Evolutionary conservation across 2,888 invertebrate genomes (phyloP).

Genomic region (Spicauda simplicius): DNA sequence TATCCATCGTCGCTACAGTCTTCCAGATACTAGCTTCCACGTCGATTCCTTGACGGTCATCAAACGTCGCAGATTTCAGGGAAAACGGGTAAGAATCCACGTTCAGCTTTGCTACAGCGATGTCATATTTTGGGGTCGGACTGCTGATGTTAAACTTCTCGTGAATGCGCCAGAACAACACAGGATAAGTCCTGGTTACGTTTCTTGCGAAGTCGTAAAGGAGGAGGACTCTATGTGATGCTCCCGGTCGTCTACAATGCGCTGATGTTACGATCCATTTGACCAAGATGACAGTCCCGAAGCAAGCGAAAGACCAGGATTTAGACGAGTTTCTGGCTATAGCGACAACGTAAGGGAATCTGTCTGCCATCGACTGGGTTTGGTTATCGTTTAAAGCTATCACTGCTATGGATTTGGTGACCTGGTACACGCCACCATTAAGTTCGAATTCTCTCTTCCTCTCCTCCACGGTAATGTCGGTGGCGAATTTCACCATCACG

Average conservation of each 20-base stretch:
- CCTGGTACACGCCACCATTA: slow-evolving; percentile 51
- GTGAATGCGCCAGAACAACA: slow-evolving; percentile 68
- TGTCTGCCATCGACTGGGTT: slow-evolving; percentile 42
- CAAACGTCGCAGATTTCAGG: slow-evolving; percentile 58
- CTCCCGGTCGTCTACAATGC: slow-evolving; percentile 61
- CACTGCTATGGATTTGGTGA: slow-evolving; percentile 60
- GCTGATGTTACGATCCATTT: slow-evolving; percentile 73
- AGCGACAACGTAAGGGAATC: slow-evolving; percentile 67
- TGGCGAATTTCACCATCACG: slow-evolving; percentile 77
- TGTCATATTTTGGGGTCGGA: slow-evolving; percentile 56
- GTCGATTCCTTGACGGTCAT: slow-evolving; percentile 43
- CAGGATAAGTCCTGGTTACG: slow-evolving; percentile 60
- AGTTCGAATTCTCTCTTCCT: slow-evolving; percentile 52
- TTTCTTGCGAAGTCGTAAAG: slow-evolving; percentile 64
- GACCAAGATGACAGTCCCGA: slow-evolving; percentile 64
- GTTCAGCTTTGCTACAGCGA: slow-evolving; percentile 69
- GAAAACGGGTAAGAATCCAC: slow-evolving; percentile 50
- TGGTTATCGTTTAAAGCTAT: slow-evolving; percentile 56
- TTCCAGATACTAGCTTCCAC: slow-evolving; percentile 69
- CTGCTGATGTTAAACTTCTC: slow-evolving; percentile 59
- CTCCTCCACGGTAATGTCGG: slow-evolving; percentile 66
- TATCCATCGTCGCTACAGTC: slow-evolving; percentile 69
- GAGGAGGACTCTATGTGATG: slow-evolving; percentile 63
- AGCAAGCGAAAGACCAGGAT: slow-evolving; percentile 67
- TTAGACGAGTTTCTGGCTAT: slow-evolving; percentile 59